phyloP scores from a whole-genome alignment of 2,888 invertebrate genomes.

The Ochlodes sylvanus region DNA sequence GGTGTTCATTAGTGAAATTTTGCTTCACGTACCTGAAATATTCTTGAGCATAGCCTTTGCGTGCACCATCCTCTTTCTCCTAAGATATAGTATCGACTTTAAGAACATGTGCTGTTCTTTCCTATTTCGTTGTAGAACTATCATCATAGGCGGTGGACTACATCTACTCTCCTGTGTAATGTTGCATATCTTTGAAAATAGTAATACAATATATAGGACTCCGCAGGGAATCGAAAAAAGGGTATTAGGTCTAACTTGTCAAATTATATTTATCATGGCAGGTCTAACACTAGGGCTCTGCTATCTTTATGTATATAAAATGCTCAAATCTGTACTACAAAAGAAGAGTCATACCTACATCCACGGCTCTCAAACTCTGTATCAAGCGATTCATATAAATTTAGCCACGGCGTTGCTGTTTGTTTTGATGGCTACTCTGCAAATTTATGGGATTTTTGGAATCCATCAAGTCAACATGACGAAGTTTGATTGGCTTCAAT shows the following conservation, averaged over 20 bases:
- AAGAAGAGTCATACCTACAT: slow-evolving; percentile 92
- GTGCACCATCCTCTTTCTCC: slow-evolving; percentile 92
- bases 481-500: slow-evolving; percentile 94
- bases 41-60: slow-evolving; percentile 96
- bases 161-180: slow-evolving; percentile 93
- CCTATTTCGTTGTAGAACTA: slow-evolving; percentile 91
- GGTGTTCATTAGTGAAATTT: slow-evolving; percentile 90
- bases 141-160: slow-evolving; percentile 91
- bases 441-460: slow-evolving; percentile 89
- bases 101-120: slow-evolving; percentile 89
- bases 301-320: slow-evolving; percentile 93
- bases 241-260: slow-evolving; percentile 91
- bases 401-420: slow-evolving; percentile 94
- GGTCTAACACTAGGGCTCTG: slow-evolving; percentile 93
- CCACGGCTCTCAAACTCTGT: slow-evolving; percentile 92
- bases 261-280: slow-evolving; percentile 93
- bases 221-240: slow-evolving; percentile 80
- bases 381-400: slow-evolving; percentile 95
- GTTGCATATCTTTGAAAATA: slow-evolving; percentile 91
- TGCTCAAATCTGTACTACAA: slow-evolving; percentile 89
- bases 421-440: slow-evolving; percentile 92
- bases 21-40: slow-evolving; percentile 94
- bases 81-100: slow-evolving; percentile 91
- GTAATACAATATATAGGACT: slow-evolving; percentile 77
- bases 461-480: slow-evolving; percentile 84